These are phyloP conservation scores for Liodrosophila aerea DNA, from an alignment of 2,888 invertebrate genomes.

Conservation along the genomic window DNA sequence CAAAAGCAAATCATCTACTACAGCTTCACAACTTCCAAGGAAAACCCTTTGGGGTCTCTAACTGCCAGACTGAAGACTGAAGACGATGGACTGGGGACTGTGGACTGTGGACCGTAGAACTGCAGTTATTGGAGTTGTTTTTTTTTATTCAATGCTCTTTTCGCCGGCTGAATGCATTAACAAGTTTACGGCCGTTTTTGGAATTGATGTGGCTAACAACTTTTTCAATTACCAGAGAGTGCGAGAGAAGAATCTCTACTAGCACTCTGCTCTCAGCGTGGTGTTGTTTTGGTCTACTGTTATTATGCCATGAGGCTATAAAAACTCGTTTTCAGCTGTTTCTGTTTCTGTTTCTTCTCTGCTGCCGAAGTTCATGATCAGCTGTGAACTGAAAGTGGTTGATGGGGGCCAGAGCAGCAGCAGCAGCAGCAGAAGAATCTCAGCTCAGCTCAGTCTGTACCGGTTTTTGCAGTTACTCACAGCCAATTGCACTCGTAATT, in stretches of 20 bases:
- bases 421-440: slow-evolving; percentile 41
- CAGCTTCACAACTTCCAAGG: slow-evolving; percentile 12
- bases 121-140: slow-evolving; percentile 55
- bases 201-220: slow-evolving; percentile 75
- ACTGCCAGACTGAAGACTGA: slow-evolving; percentile 1
- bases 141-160: slow-evolving; percentile 34
- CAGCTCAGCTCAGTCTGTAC: slow-evolving; percentile 41
- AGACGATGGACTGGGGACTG: no score
- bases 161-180: slow-evolving; percentile 51
- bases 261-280: no score
- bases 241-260: slow-evolving; percentile 22
- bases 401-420: slow-evolving; percentile 60
- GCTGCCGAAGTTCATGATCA: slow-evolving; percentile 73
- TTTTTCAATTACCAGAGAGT: slow-evolving; percentile 62
- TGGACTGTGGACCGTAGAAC: background rate
- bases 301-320: slow-evolving; percentile 70
- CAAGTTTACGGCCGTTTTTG: slow-evolving; percentile 73
- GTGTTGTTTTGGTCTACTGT: slow-evolving; percentile 44
- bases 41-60: slow-evolving; percentile 21
- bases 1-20: slow-evolving; percentile 35
- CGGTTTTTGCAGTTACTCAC: slow-evolving; percentile 75
- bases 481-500: slow-evolving; percentile 69
- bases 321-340: slow-evolving; percentile 76
- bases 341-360: no score
- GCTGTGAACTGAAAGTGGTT: slow-evolving; percentile 78